Evolutionary conservation across 2,888 invertebrate species (phyloP).

Genomic region (Dichetophora obliterata): DNA sequence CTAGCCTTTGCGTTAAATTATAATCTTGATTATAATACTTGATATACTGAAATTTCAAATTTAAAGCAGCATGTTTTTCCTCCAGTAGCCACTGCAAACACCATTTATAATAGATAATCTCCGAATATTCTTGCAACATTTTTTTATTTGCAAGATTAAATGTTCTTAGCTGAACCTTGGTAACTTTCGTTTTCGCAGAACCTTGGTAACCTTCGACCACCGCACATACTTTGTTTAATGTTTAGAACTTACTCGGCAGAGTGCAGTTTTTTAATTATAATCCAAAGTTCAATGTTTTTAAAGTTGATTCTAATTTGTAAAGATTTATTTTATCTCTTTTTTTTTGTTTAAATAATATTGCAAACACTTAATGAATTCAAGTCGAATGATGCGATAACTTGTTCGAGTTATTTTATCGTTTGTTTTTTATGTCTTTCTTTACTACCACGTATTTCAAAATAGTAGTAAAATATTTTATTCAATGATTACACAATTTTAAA

Average conservation of each 20-base stretch:
- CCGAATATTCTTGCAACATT: neutral
- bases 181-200: neutral
- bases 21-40: too few species aligned
- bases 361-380: neutral
- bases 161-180: neutral
- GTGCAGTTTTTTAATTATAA: too few species aligned
- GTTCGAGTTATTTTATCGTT: neutral
- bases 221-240: neutral
- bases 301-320: neutral
- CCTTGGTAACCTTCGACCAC: neutral
- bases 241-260: conserved; percentile 1
- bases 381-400: neutral
- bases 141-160: neutral
- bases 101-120: too few species aligned
- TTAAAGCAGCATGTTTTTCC: too few species aligned
- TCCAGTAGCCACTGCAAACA: too few species aligned
- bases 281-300: too few species aligned
- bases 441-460: too few species aligned
- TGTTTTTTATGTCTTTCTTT: too few species aligned
- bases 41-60: too few species aligned
- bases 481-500: too few species aligned
- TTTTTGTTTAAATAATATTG: neutral
- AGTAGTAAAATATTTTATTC: too few species aligned
- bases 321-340: neutral
- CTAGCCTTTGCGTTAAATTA: too few species aligned